phyloP scores from a whole-genome alignment of 2,797 vertebrate species.

The Oceanodroma leucorhoa region DNA sequence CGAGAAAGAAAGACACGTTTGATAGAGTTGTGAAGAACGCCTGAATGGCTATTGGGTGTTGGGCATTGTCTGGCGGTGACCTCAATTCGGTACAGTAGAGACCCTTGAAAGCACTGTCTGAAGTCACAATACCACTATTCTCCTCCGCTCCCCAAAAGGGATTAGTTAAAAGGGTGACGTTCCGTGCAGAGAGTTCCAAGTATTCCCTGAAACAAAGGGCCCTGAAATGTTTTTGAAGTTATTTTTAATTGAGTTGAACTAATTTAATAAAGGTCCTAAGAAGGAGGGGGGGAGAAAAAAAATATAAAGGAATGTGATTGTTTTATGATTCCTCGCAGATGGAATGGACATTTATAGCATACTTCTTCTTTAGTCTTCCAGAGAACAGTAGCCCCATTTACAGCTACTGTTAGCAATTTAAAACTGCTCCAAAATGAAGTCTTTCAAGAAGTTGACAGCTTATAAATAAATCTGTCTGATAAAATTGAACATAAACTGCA shows the following conservation, averaged over 20 bases:
- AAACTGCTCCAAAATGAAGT: slow-evolving; percentile 84
- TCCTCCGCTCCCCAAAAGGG: slow-evolving; percentile 91
- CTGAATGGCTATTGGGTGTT: slow-evolving; percentile 96
- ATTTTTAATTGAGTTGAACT: slow-evolving; percentile 90
- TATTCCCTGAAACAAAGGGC: slow-evolving; percentile 87
- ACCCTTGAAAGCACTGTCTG: slow-evolving; percentile 95
- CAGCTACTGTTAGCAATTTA: slow-evolving; percentile 84
- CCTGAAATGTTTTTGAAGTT: slow-evolving; percentile 86
- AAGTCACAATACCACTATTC: slow-evolving; percentile 95
- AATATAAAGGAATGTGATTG: slow-evolving; percentile 84
- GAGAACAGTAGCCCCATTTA: slow-evolving; percentile 93
- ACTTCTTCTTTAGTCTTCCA: slow-evolving; percentile 82
- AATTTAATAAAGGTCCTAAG: slow-evolving; percentile 85
- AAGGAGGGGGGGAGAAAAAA: slow-evolving; percentile 46
- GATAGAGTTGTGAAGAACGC: slow-evolving; percentile 96
- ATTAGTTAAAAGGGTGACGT: slow-evolving; percentile 94
- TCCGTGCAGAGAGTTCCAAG: slow-evolving; percentile 96
- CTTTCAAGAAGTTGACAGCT: slow-evolving; percentile 85
- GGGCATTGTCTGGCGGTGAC: slow-evolving; percentile 94
- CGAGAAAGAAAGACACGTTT: slow-evolving; percentile 88
- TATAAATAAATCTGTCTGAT: slow-evolving; percentile 87
- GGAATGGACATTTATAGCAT: slow-evolving; percentile 91
- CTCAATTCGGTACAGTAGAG: slow-evolving; percentile 99
- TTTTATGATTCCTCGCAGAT: slow-evolving; percentile 86
- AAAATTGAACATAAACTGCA: slow-evolving; percentile 84